phyloP scores from a whole-genome alignment of 2,113 vertebrate species.

The Ramphastos sulfuratus region DNA sequence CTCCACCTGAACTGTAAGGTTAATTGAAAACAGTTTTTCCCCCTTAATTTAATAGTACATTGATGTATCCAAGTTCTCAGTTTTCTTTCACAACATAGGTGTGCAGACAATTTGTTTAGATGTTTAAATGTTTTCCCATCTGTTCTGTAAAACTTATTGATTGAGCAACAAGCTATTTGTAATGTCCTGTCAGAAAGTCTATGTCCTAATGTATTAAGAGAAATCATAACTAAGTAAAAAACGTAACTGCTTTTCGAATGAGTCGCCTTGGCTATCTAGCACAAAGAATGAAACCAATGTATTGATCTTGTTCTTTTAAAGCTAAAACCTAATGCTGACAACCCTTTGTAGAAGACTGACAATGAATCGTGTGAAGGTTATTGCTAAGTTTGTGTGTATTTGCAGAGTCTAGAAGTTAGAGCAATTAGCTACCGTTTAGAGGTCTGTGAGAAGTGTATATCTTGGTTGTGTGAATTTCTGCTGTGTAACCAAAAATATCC shows the following conservation, averaged over 20 bases:
- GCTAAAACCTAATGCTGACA: not conserved
- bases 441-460: not conserved
- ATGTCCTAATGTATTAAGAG: not conserved
- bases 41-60: slow-evolving; percentile 64
- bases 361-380: not conserved
- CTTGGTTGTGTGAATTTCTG: not conserved
- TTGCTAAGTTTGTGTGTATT: not conserved
- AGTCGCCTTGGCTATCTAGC: not conserved
- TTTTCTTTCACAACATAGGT: slow-evolving; percentile 82
- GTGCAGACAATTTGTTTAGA: slow-evolving; percentile 79
- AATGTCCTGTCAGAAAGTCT: slow-evolving; percentile 19
- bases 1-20: slow-evolving; percentile 70
- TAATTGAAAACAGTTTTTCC: slow-evolving; percentile 49
- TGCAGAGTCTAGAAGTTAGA: not conserved
- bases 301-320: not conserved
- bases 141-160: slow-evolving; percentile 77
- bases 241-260: not conserved
- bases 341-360: not conserved
- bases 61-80: slow-evolving; percentile 75
- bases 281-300: not conserved
- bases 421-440: not conserved
- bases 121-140: slow-evolving; percentile 78
- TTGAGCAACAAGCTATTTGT: slow-evolving; percentile 61
- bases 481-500: not conserved
- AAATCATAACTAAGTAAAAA: not conserved